Conservation (phyloP, 2,113 vertebrate genomes). For the Phodopus roborovskii region DNA sequence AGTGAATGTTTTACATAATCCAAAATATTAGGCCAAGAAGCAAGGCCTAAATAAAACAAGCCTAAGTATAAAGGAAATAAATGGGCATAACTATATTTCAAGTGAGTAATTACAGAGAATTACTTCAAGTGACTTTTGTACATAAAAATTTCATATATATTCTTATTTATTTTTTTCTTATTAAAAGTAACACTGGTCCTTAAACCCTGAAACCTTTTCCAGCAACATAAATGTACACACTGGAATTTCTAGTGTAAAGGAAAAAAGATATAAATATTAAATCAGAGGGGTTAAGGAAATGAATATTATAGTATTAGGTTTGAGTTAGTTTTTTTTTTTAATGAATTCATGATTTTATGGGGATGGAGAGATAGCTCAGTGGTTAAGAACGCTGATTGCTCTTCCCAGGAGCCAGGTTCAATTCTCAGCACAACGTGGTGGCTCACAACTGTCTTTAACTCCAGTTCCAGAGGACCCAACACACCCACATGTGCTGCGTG, state of each 20-base stretch:
- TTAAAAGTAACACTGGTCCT: neutral
- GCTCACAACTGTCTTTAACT: neutral
- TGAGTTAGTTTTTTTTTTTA: neutral
- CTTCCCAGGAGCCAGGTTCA: neutral
- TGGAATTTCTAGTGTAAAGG: neutral
- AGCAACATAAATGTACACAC: neutral
- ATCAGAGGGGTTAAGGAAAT: neutral
- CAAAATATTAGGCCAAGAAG: constrained; percentile 3
- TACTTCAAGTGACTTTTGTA: neutral
- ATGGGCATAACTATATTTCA: neutral
- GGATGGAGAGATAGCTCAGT: neutral
- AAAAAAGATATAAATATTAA: neutral
- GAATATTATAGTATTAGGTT: neutral
- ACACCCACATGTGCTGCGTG: neutral
- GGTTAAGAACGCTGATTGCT: neutral
- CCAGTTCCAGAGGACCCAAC: neutral
- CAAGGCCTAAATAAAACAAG: neutral
- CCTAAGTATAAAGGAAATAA: neutral
- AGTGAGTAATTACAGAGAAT: neutral
- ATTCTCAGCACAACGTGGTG: neutral
- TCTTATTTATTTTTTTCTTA: neutral
- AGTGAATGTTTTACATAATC: constrained; percentile 3
- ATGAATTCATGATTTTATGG: neutral
- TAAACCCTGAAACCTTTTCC: neutral
- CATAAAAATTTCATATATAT: neutral